Conservation (phyloP, 2,797 vertebrate species). For the Anabacerthia variegaticeps region DNA sequence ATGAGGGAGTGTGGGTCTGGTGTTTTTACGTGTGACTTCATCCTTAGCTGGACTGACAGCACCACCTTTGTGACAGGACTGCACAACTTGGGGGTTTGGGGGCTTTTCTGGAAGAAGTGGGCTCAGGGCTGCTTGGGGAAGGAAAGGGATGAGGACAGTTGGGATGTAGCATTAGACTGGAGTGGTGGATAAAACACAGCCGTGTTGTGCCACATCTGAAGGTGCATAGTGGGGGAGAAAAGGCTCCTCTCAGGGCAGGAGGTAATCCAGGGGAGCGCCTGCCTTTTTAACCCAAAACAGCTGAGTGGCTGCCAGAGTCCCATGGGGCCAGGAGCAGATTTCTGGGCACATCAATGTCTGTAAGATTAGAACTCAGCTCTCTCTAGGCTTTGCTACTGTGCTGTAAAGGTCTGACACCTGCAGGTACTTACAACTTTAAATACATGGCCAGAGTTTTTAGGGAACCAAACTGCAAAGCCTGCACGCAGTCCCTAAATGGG, state of each 20-base stretch:
- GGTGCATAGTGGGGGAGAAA: background rate
- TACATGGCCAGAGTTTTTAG: background rate
- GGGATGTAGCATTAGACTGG: background rate
- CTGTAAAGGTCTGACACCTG: background rate
- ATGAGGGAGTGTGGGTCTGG: rapidly evolving
- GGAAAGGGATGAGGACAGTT: background rate
- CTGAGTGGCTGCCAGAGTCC: background rate
- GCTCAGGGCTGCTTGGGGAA: background rate
- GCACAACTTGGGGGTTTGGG: background rate
- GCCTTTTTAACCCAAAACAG: background rate
- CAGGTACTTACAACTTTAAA: background rate
- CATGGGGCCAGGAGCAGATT: background rate
- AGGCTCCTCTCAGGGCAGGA: background rate
- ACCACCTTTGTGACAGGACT: background rate
- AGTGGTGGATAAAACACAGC: background rate
- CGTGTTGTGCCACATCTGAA: background rate
- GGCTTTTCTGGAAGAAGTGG: background rate
- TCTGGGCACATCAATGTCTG: rapidly evolving
- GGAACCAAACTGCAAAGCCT: rapidly evolving
- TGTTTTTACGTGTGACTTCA: background rate
- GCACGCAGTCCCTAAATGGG: background rate
- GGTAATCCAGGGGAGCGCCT: background rate
- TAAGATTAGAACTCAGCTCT: background rate
- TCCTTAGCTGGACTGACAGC: background rate
- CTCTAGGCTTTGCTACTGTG: background rate